Conservation (phyloP, 1,140 invertebrate genomes). For the Bombus terrestris region DNA sequence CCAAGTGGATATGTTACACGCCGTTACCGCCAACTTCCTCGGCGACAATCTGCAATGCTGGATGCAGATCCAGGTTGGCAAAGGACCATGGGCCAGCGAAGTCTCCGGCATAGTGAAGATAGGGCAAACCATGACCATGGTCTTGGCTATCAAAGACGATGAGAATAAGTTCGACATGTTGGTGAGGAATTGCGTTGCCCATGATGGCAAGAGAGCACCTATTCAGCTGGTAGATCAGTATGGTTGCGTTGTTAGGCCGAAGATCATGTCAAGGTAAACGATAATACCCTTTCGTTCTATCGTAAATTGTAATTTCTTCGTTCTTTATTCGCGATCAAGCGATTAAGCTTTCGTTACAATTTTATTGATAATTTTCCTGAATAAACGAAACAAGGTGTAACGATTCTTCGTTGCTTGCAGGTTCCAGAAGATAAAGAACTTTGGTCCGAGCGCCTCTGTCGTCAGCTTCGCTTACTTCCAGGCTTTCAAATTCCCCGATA, state of each 20-base stretch:
- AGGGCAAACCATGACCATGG: constrained; percentile 98
- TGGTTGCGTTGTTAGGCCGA: constrained; percentile 95
- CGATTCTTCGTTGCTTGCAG: constrained; percentile 74
- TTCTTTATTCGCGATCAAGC: too few species aligned
- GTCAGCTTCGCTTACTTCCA: constrained; percentile 98
- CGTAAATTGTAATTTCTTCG: too few species aligned
- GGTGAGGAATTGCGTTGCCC: constrained; percentile 96
- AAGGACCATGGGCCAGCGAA: constrained; percentile 96
- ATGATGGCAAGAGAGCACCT: constrained; percentile 95
- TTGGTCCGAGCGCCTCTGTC: constrained; percentile 95
- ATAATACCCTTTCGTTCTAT: too few species aligned
- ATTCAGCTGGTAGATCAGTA: constrained; percentile 96
- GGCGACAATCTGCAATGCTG: constrained; percentile 97
- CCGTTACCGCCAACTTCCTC: constrained; percentile 96
- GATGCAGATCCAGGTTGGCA: constrained; percentile 98
- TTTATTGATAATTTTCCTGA: too few species aligned
- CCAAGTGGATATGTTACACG: constrained; percentile 96
- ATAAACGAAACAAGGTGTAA: too few species aligned
- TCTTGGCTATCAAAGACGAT: constrained; percentile 96
- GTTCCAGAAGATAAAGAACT: constrained; percentile 98
- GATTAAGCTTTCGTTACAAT: too few species aligned
- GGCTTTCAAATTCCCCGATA: constrained; percentile 98
- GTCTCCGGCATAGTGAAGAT: constrained; percentile 97
- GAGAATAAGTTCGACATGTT: constrained; percentile 98
- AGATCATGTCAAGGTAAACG: constrained; percentile 91